These are phyloP conservation scores for Phenacoccus solenopsis DNA, from an alignment of 1,140 invertebrate species.

Conservation along the genomic window DNA sequence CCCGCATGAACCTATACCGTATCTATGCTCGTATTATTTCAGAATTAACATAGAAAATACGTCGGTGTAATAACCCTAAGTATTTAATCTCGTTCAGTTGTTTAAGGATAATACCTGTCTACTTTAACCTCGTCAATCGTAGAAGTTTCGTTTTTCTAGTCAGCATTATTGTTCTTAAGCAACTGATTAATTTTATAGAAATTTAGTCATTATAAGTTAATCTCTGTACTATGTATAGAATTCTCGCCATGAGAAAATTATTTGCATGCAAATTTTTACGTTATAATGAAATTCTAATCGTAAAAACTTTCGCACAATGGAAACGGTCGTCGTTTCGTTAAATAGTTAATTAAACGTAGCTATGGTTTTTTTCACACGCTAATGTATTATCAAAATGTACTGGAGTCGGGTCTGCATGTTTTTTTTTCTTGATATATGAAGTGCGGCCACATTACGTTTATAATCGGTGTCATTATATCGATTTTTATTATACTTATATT, in stretches of 20 bases:
- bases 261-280: background rate
- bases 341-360: background rate
- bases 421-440: no score
- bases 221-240: background rate
- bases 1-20: no score
- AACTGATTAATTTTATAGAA: background rate
- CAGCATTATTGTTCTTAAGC: background rate
- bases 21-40: background rate
- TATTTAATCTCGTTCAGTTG: background rate
- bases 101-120: slow-evolving; percentile 2
- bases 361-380: background rate
- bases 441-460: no score
- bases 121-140: background rate
- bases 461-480: background rate
- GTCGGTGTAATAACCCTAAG: no score
- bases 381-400: background rate
- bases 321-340: background rate
- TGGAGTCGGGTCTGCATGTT: no score
- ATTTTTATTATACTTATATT: no score
- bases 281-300: background rate
- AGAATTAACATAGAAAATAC: no score
- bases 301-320: background rate
- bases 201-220: slow-evolving; percentile 1
- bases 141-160: background rate
- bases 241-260: background rate